Percentiles rank a stretch among this genome's conserved stretches.
phyloP scores from a whole-genome alignment of 2,113 vertebrate species.

The Oenanthe oenanthe region DNA sequence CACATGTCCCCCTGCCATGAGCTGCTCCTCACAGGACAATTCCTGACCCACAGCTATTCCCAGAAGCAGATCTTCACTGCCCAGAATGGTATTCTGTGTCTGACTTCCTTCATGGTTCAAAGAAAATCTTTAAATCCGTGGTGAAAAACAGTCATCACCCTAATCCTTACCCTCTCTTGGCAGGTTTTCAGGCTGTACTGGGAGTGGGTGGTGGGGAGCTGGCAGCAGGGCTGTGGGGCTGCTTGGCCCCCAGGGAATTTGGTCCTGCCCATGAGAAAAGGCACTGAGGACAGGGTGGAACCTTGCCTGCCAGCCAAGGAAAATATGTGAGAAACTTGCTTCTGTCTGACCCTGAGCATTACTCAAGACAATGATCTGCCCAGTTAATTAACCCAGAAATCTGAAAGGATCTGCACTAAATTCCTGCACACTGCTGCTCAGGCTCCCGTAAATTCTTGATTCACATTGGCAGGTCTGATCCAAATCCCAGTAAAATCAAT shows the following conservation, averaged over 20 bases:
- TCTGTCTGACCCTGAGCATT: background rate
- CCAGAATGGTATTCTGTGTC: background rate
- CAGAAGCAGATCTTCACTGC: background rate
- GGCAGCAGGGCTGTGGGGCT: background rate
- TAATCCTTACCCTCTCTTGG: background rate
- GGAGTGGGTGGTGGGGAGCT: background rate
- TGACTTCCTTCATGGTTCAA: background rate
- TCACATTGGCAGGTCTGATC: background rate
- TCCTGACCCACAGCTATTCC: background rate
- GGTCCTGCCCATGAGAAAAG: background rate
- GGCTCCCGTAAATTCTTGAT: slow-evolving; percentile 40
- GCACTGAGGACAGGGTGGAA: background rate
- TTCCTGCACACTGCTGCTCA: background rate
- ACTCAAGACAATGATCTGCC: background rate
- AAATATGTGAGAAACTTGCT: background rate
- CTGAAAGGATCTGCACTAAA: background rate
- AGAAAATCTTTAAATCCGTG: background rate
- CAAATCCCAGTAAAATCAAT: slow-evolving; percentile 7
- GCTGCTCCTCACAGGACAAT: background rate
- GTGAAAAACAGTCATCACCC: background rate
- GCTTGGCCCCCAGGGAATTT: background rate
- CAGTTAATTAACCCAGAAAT: slow-evolving; percentile 22
- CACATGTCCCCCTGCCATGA: background rate
- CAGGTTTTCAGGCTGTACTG: background rate
- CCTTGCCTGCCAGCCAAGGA: background rate